Evolutionary conservation across 1,140 invertebrate species (phyloP).

Genomic region (Armadillidium nasatum): DNA sequence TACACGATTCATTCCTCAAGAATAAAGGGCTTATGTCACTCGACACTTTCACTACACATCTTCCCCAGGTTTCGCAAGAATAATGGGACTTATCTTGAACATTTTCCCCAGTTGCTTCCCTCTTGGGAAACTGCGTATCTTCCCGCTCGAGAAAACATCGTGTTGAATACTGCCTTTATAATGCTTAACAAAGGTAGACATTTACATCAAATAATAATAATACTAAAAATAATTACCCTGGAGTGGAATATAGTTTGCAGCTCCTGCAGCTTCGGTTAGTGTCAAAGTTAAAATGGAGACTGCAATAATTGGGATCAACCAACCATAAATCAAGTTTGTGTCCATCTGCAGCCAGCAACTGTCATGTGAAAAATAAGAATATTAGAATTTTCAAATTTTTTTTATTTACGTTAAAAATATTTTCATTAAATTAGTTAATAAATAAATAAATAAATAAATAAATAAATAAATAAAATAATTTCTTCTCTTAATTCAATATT

Average conservation of each 20-base stretch:
- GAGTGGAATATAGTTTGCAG: constrained; percentile 47
- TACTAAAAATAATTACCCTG: constrained; percentile 40
- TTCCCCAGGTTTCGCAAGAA: no score
- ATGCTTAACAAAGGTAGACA: no score
- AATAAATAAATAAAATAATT: no score
- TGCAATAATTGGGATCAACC: constrained; percentile 45
- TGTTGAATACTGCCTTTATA: no score
- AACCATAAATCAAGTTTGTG: constrained; percentile 44
- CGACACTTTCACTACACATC: no score
- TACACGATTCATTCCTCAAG: no score
- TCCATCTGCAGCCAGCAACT: constrained; percentile 49
- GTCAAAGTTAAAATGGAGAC: constrained; percentile 47
- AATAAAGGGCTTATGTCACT: no score
- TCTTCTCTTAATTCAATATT: background rate
- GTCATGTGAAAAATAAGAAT: background rate
- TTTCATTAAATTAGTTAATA: background rate
- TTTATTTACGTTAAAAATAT: background rate
- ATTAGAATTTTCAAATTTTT: background rate
- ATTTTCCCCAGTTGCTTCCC: no score
- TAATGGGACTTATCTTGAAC: no score
- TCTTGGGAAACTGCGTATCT: no score
- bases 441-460: background rate
- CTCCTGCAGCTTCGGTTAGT: constrained; percentile 48
- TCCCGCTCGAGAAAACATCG: no score
- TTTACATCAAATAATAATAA: no score